Base-by-base conservation (phyloP, 2,797 vertebrate species). In the Squalus acanthias region DNA sequence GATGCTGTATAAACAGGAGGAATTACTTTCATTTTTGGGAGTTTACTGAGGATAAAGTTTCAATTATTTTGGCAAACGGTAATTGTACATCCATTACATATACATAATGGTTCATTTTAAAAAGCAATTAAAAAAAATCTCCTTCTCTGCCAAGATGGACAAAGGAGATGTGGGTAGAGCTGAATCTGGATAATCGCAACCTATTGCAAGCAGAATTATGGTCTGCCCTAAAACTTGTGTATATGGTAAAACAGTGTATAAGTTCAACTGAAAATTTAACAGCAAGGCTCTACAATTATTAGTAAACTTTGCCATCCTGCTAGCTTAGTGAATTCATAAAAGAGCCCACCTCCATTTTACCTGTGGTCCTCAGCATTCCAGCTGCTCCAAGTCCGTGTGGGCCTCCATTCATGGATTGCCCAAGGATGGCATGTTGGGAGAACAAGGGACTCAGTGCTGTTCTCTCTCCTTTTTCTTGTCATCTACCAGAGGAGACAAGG, bases 1-100 rank as follows among this genome's bases (percentile, higher is more conserved):
- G 94, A 95, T 53, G n/a, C 46, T 72, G 67, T 50, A 74, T 57
- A 74, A 76, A 95, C 53, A 95, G 94, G 70, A 95, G 46, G 69
- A 95, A 95, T 76, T 95, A 57, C 50, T 76, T 74, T 95, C 70
- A 95, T 76, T 33, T 95, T 53, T 67, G 63, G 63, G 94, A 95
- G 94, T 95, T 95, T 76, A 57, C 69, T 20, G 24, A 74, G 39
- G 94, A 95, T 74, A n/a, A 95, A 95, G 94, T 72, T 95, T 76
- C 91, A 95, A 74, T 95, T 76, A 95, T 29, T n/a, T 74, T 95
- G 94, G 70, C 70, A 95, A 74, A 74, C 3, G 29, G 29, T 76
- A 33, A 76, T 95, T 95, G 29, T 57, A n/a, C 70, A 76, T 74
- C 29, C 24, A 76, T 53, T 95, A 74, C 70, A 76, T 39, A 33